phyloP scores from a whole-genome alignment of 2,113 vertebrate species.

The Salvator merianae region DNA sequence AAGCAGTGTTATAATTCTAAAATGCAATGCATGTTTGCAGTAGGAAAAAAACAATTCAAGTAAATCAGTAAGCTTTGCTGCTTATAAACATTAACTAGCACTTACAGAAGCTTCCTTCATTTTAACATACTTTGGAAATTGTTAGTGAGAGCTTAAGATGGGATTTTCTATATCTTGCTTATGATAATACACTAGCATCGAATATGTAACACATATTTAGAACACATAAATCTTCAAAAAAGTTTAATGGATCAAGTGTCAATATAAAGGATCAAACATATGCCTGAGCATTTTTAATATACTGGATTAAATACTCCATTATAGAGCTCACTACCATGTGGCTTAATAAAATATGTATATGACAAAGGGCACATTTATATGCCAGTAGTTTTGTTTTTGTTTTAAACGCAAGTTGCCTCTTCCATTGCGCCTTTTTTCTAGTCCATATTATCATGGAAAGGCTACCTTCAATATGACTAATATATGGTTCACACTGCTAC shows the following conservation, averaged over 20 bases:
- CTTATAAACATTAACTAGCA: constrained; percentile 11
- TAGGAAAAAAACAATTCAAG: neutral
- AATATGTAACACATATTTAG: neutral
- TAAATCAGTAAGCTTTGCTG: neutral
- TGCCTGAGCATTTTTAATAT: neutral
- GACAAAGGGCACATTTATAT: no score
- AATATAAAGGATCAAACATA: no score
- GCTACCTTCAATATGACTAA: no score
- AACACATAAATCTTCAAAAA: neutral
- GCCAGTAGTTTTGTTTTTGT: no score
- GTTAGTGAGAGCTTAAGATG: neutral
- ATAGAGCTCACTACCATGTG: neutral
- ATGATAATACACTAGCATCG: neutral
- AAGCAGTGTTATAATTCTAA: neutral
- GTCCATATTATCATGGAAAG: no score
- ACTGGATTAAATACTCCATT: neutral
- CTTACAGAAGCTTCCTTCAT: neutral
- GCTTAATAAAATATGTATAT: neutral
- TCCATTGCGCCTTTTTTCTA: no score
- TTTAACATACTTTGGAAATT: neutral
- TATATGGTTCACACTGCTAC: no score
- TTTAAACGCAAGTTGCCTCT: no score
- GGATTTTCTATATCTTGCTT: neutral
- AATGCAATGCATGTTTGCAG: neutral
- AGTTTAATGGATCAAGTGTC: neutral